Evolutionary conservation across 2,888 invertebrate genomes (phyloP).

Genomic region (Drosophila quinaria): DNA sequence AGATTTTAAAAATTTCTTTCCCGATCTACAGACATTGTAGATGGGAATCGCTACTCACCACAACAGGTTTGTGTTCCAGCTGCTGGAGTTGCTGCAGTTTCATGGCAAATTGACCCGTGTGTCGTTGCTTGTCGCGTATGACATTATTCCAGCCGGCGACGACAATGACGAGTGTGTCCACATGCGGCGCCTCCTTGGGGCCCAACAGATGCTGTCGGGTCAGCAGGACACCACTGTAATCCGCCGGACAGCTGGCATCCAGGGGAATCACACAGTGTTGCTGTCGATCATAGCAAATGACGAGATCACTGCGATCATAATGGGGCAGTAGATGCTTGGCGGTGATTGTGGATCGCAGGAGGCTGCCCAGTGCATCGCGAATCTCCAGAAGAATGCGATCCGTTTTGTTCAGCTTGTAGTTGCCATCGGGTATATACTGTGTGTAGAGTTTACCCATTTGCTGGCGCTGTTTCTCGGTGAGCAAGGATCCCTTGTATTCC

Average conservation of each 20-base stretch:
- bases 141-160: conserved; percentile 88
- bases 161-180: conserved; percentile 87
- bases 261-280: conserved; percentile 87
- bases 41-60: conserved; percentile 85
- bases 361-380: conserved; percentile 86
- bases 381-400: conserved; percentile 88
- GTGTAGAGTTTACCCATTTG: conserved; percentile 88
- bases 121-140: conserved; percentile 86
- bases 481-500: conserved; percentile 86
- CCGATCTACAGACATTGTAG: background rate
- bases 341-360: conserved; percentile 86
- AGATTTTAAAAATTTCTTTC: no score
- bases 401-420: conserved; percentile 87
- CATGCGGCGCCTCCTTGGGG: conserved; percentile 40
- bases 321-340: conserved; percentile 89
- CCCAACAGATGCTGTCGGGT: conserved; percentile 78
- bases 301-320: conserved; percentile 88
- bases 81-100: conserved; percentile 89
- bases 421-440: conserved; percentile 87
- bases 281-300: conserved; percentile 87
- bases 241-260: conserved; percentile 86
- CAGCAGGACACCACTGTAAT: conserved; percentile 86
- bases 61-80: conserved; percentile 87
- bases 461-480: conserved; percentile 86
- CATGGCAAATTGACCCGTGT: conserved; percentile 88